Base-by-base conservation (phyloP, 2,113 vertebrate species). In the Odobenus rosmarus region DNA sequence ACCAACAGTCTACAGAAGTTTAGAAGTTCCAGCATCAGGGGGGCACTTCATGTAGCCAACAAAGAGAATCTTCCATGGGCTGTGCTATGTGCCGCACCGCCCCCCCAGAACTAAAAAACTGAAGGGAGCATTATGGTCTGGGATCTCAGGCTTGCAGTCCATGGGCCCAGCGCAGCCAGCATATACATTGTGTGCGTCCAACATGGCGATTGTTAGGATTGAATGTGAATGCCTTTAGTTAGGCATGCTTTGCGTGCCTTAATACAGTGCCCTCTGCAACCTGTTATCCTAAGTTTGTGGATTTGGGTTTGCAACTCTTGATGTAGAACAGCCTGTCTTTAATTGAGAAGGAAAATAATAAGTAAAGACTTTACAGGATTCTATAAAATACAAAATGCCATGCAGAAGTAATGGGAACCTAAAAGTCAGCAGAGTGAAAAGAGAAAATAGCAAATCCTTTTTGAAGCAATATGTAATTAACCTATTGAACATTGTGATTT, bases 401-500 rank as follows among this genome's bases (percentile, higher is more conserved):
- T 64, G 36, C 53, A 86, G 91, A 72, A 53, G 28, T 59, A 92
- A 12, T 86, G 11, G 33, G 21, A 91, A 67, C 23, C 72, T 94
- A 64, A 82, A 97, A 93, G 72, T 95, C 79, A 92, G 92, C 74
- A 92, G 33, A n/a, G 5, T 42, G 1, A 79, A 79, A 82, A 96
- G 92, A 88, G 59, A 94, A 85, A 96, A 81, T 36, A 91, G 51
- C 69, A 95, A 92, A 88, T 87, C 31, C n/a, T 95, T 95, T 96
- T 90, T 71, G 57, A 94, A 51, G 42, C 59, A 91, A 81, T 9
- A 2, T 88, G 18, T 90, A 93, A 97, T 92, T 95, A 87, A 84
- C 80, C 61, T 92, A 76, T 90, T 89, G 91, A 88, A 95, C 42
- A 77, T 91, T 7, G 39, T 42, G 82, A 79, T 94, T 96, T 98